These are phyloP conservation scores for Malurus melanocephalus DNA, from an alignment of 2,113 vertebrate genomes.

Conservation along the genomic window DNA sequence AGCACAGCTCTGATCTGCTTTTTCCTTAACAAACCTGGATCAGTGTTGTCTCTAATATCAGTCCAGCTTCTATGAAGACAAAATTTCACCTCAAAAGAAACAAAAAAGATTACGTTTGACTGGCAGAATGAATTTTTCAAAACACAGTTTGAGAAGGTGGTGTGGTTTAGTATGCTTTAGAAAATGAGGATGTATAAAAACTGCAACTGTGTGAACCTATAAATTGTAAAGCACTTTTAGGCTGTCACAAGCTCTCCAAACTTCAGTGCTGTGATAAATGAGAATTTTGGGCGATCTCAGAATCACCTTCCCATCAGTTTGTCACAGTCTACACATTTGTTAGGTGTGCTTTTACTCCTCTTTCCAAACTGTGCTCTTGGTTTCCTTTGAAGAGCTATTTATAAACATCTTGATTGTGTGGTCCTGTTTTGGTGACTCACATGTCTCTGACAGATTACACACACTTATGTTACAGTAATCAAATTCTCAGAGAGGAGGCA, in stretches of 20 bases:
- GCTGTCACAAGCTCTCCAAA: neutral
- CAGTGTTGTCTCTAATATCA: neutral
- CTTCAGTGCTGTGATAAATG: neutral
- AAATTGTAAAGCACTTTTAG: neutral
- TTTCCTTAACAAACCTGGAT: neutral
- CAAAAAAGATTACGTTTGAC: neutral
- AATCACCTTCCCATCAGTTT: neutral
- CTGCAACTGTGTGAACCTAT: neutral
- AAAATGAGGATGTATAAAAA: neutral
- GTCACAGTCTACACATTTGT: neutral
- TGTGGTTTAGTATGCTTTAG: neutral
- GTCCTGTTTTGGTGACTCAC: neutral
- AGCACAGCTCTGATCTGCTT: neutral
- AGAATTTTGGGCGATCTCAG: neutral
- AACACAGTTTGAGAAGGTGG: neutral
- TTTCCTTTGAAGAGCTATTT: neutral
- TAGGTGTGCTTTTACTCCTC: neutral
- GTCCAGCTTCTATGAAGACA: neutral
- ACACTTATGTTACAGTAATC: constrained; percentile 11
- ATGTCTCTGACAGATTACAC: neutral
- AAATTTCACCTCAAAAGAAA: neutral
- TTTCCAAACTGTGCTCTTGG: neutral
- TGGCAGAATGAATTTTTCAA: neutral
- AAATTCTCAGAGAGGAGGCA: constrained; percentile 11
- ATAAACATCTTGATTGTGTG: constrained; percentile 24